Percentiles rank a stretch among this genome's conserved stretches.
Conservation (phyloP, 1,140 invertebrate genomes). For the Periplaneta americana region DNA sequence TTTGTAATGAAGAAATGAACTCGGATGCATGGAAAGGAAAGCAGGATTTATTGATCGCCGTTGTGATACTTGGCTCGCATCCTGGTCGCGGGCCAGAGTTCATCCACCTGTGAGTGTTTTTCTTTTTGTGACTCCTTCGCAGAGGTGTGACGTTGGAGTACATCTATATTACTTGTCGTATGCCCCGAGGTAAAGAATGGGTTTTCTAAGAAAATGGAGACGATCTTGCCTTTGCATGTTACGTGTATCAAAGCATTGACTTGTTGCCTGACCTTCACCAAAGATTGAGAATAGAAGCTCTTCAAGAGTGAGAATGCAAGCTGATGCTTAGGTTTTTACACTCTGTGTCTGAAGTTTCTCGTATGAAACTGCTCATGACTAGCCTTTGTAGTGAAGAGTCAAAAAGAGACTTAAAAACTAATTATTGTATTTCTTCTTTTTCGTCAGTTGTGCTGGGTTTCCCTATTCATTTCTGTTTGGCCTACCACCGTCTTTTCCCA, state of each 20-base stretch:
- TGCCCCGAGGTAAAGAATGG: neutral
- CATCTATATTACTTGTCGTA: neutral
- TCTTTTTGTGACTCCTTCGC: neutral
- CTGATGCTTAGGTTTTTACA: neutral
- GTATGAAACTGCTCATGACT: neutral
- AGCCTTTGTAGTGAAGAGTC: too few relatives aligned
- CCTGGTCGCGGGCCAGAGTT: neutral
- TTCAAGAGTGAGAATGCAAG: neutral
- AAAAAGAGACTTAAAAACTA: too few relatives aligned
- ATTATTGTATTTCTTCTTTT: neutral
- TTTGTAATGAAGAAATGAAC: neutral
- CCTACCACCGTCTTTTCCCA: too few relatives aligned
- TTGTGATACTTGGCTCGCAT: neutral
- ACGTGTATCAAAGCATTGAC: neutral
- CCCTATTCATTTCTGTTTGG: too few relatives aligned
- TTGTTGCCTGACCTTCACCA: neutral
- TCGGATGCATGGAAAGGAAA: neutral
- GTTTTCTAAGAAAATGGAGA: neutral
- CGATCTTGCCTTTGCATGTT: neutral
- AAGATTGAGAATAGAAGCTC: neutral
- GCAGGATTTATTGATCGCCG: neutral
- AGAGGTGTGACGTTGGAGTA: neutral
- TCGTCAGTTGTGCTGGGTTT: neutral
- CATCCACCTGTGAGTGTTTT: neutral
- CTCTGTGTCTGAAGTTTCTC: neutral